Base-by-base conservation (phyloP, 2,113 vertebrate genomes). In the Hydropotes inermis region DNA sequence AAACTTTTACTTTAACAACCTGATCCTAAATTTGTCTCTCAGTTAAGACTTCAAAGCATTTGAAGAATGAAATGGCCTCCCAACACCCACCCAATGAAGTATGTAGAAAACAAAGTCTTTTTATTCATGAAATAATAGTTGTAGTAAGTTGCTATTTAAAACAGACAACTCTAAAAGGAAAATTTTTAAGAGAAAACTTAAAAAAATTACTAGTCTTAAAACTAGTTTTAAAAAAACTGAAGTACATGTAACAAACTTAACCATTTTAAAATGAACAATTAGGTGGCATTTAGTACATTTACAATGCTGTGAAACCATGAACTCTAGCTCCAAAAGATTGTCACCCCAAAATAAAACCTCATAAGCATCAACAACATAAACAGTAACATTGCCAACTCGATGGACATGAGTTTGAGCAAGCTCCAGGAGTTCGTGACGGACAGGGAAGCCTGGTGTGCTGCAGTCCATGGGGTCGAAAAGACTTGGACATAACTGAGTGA, bases 61-160 rank as follows among this genome's bases (percentile, higher is more conserved):
- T 84, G 45, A 87, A 96, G 91, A 95, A 96, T 95, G 87, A 93
- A 91, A 84, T 15, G 87, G 47, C n/a, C 50, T 96, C 30, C 87
- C 7, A 67, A 91, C 93, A 88, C 61, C 87, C 82, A 79, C 87
- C n/a, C 87, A 93, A 78, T 36, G 30, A 97, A 96, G 52, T 30
- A 95, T 79, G 87, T 27, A 88, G 82, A 47, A 96, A 90, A 93
- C 93, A 95, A 93, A 76, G 61, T n/a, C 74, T 79, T 67, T 93
- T 93, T 57, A 78, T 60, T 11, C 76, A 83, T 67, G 47, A 79
- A 95, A 91, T 87, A 82, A 76, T 50, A 92, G 76, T 90, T 39
- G 39, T 39, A 39, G 39, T 39, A 39, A 39, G 39, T 67, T 93
- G 27, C 23, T 76, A 96, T 60, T 93, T 84, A 87, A 36, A 81